Percentiles rank a stretch among this genome's conserved stretches.
These are phyloP conservation scores for Coilia nasus DNA, from an alignment of 2,797 vertebrate species.

Conservation along the genomic window DNA sequence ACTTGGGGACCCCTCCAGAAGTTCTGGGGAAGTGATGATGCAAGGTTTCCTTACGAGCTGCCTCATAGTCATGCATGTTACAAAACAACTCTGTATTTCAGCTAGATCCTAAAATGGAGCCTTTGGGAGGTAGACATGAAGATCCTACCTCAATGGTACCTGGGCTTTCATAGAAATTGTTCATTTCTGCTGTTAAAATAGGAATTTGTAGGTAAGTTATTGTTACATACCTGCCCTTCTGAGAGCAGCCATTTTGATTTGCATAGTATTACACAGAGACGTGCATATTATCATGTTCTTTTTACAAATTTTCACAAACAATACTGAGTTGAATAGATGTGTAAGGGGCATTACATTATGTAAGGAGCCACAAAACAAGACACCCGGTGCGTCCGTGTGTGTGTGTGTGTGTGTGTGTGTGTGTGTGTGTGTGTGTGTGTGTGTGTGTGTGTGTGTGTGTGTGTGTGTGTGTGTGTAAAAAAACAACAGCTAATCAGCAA, in stretches of 20 bases:
- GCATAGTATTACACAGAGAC: too few species aligned
- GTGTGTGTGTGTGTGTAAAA: background rate
- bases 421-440: constrained; percentile 35
- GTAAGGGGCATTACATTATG: too few species aligned
- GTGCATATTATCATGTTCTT: too few species aligned
- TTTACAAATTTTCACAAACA: too few species aligned
- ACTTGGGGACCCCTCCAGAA: background rate
- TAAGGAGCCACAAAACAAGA: too few species aligned
- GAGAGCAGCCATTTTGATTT: too few species aligned
- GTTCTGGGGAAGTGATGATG: background rate
- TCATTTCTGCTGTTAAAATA: too few species aligned
- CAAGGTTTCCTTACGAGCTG: background rate
- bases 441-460: constrained; percentile 10
- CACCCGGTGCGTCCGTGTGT: constrained; percentile 7
- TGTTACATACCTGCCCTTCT: too few species aligned
- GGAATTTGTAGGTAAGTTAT: too few species aligned
- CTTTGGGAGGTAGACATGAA: background rate
- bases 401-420: constrained; percentile 9
- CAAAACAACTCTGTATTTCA: background rate
- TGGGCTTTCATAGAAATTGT: too few species aligned
- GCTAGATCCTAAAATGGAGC: background rate
- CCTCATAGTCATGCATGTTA: background rate
- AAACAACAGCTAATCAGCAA: too few species aligned
- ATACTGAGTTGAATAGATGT: too few species aligned
- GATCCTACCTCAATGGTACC: background rate